A percentile compares a stretch with the other conserved stretches of the same genome.
phyloP scores from a whole-genome alignment of 30 jellyfish, hydroid and myxozoan species.

The Aurelia aurita complex sp. Pacific region DNA sequence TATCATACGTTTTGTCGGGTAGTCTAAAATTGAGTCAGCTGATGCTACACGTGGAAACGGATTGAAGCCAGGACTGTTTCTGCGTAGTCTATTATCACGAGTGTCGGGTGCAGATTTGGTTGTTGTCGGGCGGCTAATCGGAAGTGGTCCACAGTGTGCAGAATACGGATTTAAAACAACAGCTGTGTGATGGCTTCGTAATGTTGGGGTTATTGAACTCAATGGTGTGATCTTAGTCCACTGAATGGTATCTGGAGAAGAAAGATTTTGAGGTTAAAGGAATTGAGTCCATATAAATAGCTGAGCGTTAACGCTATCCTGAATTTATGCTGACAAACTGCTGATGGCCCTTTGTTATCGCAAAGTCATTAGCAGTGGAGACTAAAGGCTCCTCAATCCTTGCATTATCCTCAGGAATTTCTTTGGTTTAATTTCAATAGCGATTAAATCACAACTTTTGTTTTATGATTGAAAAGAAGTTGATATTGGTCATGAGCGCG shows the following conservation, averaged over 20 bases:
- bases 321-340: too few relatives aligned
- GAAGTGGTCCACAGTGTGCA: constrained; percentile 22
- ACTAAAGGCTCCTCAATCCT: too few relatives aligned
- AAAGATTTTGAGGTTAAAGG: neutral
- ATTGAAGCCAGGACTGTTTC: constrained; percentile 5
- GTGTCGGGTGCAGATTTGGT: constrained; percentile 57
- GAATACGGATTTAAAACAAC: constrained; percentile 53
- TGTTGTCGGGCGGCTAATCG: constrained; percentile 38
- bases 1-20: constrained; percentile 11
- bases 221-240: constrained; percentile 54
- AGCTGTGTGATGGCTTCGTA: constrained; percentile 55
- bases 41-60: constrained; percentile 45
- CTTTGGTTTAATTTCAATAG: too few relatives aligned
- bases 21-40: constrained; percentile 51
- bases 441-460: too few relatives aligned
- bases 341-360: too few relatives aligned
- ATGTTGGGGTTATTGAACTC: constrained; percentile 62
- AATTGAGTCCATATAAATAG: too few relatives aligned
- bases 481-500: too few relatives aligned
- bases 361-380: too few relatives aligned
- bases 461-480: too few relatives aligned
- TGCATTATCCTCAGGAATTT: too few relatives aligned
- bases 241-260: constrained; percentile 23
- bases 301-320: too few relatives aligned
- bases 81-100: constrained; percentile 8